Evolutionary conservation across 1,140 invertebrate species (phyloP).

Genomic region (Melitaea cinxia): DNA sequence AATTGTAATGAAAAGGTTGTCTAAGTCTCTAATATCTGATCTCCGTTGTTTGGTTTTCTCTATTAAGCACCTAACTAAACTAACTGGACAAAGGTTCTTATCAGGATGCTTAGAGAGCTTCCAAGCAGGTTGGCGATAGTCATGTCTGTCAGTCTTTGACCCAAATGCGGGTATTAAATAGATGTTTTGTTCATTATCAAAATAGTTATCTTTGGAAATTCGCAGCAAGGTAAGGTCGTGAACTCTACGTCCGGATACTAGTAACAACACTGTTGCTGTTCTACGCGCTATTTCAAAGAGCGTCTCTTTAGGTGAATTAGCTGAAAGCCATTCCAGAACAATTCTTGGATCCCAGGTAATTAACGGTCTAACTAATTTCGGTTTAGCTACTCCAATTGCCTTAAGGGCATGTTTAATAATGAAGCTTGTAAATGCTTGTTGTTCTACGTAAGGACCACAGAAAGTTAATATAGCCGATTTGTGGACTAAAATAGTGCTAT

Average conservation of each 20-base stretch:
- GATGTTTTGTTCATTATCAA: conserved; percentile 21
- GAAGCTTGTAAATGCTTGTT: conserved; percentile 14
- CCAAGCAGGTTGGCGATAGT: conserved; percentile 29
- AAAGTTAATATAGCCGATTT: conserved; percentile 21
- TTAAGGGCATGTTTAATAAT: conserved; percentile 30
- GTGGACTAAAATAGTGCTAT: conserved; percentile 8
- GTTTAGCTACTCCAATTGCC: conserved; percentile 18
- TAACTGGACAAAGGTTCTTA: conserved; percentile 20
- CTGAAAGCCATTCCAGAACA: conserved; percentile 15
- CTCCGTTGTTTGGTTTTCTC: conserved; percentile 6
- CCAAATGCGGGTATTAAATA: conserved; percentile 30
- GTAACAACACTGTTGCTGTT: conserved; percentile 18
- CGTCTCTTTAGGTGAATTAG: conserved; percentile 13
- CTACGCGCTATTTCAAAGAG: conserved; percentile 17
- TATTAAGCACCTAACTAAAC: conserved; percentile 12
- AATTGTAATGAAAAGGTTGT: conserved; percentile 23
- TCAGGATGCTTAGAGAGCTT: conserved; percentile 16
- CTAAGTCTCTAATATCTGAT: conserved; percentile 13
- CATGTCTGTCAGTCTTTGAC: conserved; percentile 13
- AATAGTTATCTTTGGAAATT: conserved; percentile 2
- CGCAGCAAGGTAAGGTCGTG: not conserved
- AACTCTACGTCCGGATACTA: conserved; percentile 5
- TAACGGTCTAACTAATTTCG: conserved; percentile 14
- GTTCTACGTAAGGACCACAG: conserved; percentile 18
- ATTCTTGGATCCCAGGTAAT: conserved; percentile 11